Base-by-base conservation (phyloP, 2,113 vertebrate genomes). In the Steatornis caripensis region DNA sequence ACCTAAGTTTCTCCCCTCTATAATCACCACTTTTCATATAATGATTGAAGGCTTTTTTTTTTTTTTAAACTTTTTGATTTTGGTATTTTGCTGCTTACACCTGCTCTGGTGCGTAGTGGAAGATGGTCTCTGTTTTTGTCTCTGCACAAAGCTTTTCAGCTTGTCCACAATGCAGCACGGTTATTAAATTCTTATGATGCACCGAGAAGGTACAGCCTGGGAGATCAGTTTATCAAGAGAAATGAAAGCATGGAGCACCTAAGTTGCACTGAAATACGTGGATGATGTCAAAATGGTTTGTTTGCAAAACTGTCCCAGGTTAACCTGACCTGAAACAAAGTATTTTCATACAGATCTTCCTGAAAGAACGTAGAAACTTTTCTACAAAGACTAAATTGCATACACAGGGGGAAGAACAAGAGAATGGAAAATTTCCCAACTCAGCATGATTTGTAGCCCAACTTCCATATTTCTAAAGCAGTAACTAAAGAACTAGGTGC, bases 221-320 rank as follows among this genome's bases (percentile, higher is more conserved):
- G 27, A 87, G 46, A 77, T 71, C 29, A 62, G 15, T 41, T 86
- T 32, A 84, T 48, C 72, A 39, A 26, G 32, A 70, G 17, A 91
- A 93, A 71, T 2, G 7, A 75, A 80, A 80, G 43, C 18, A 54
- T 0, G 4, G 11, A 84, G 60, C 34, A 89, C 11, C 8, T 17
- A 32, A 54, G 6, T 43, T 75, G 84, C 27, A 68, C n/a, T 41
- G 65, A 46, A 89, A 87, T 77, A 41, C 0, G 10, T 27, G 21
- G 34, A 36, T 4, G 2, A 48, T 0, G 0, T 30, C 24, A 53
- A 82, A 93, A 60, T 8, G 0, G 58, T 34, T 30, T 87, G 34
- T 39, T 85, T 76, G 57, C 36, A 55, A 76, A 93, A 79, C 41
- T 12, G 7, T 60, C 6, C 1, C 3, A 85, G 36, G 81, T 70